Conservation (phyloP, 92 coral and sea anemone species). For the Pocillopora meandrina region DNA sequence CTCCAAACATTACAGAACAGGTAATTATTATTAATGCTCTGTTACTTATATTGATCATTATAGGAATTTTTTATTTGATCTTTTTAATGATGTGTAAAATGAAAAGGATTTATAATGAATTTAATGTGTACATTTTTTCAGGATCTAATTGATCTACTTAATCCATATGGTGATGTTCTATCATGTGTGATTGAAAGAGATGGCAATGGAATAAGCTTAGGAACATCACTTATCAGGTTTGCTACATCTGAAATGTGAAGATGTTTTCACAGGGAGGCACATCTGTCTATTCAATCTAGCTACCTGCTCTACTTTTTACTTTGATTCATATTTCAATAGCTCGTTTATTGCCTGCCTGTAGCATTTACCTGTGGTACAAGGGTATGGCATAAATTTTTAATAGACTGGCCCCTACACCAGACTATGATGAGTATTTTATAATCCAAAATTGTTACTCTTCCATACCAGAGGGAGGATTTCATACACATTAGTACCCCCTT, state of each 20-base stretch:
- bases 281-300: too few species aligned
- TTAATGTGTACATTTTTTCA: neutral
- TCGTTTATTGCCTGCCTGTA: too few species aligned
- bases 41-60: neutral
- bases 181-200: slow-evolving; percentile 40
- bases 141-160: slow-evolving; percentile 34
- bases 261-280: neutral
- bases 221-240: slow-evolving; percentile 43
- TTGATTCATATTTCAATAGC: too few species aligned
- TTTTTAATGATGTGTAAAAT: neutral
- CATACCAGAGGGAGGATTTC: too few species aligned
- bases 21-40: slow-evolving; percentile 2
- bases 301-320: too few species aligned
- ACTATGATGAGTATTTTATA: too few species aligned
- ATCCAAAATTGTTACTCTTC: too few species aligned
- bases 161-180: slow-evolving; percentile 38
- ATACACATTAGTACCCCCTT: too few species aligned
- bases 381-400: too few species aligned
- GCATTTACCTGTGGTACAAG: too few species aligned
- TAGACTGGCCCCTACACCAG: too few species aligned
- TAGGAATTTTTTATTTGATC: neutral
- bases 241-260: neutral
- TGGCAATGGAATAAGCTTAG: slow-evolving; percentile 4
- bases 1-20: slow-evolving; percentile 28
- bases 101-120: neutral